Evolutionary conservation across 2,113 vertebrate genomes (phyloP), one percentile per base, ranked within the genome.

Genomic region (human (Homo sapiens)): DNA sequence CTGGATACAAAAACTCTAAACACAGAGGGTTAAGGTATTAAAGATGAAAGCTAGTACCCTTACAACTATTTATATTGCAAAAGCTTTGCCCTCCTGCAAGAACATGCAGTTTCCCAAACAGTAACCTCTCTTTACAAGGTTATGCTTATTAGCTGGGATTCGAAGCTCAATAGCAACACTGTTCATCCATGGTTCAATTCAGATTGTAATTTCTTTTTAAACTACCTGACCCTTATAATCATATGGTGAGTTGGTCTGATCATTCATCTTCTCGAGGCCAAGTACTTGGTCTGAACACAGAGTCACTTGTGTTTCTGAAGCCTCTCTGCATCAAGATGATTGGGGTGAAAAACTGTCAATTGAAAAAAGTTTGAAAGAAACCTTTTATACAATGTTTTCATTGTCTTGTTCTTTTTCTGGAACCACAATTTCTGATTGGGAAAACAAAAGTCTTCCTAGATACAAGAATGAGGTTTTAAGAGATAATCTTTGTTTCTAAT

Each of bases 121-220:
- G 89, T 95, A 96, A 96, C 95, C 96, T 97, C 94, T 82, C 93
- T 92, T 97, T 91, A 93, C 80, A 95, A 97, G 95, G 89, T 96
- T 97, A 88, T 86, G 95, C 96, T 97, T 96, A 97, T 98, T 97
- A 94, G 96, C 90, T 96, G 66, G 96, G 93, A 97, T 96, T 93
- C 93, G 70, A 79, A 90, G 80, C 93, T 98, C 98, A 98, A 97
- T 96, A 78, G 98, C 80, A 96, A 97, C 83, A 84, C 96, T 98
- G 97, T 98, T 96, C 96, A 93, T 93, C 89, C 76, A 95, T 96
- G 95, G 48, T 97, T 97, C 95, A 93, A 97, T 97, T 96, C 95
- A 97, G 96, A 98, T 97, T 97, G 83, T 97, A 98, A 97, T 98
- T 97, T 98, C 97, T 97, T 98, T 97, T 97, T 96, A 97, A 97